Conservation (phyloP, 1,140 invertebrate species). For the Microplitis demolitor region DNA sequence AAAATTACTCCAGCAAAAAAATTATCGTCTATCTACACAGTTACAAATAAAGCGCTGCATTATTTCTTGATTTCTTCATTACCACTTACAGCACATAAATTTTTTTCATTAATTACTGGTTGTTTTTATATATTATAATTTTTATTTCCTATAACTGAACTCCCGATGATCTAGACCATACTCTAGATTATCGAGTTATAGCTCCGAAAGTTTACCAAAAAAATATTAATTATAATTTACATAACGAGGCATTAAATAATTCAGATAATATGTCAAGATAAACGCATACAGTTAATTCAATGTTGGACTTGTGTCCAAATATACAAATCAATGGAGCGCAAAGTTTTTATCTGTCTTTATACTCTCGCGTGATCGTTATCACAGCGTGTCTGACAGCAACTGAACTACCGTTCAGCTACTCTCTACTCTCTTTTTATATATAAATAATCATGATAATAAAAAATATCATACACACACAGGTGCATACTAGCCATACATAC, state of each 20-base stretch:
- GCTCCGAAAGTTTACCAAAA: no score
- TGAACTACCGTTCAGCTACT: conserved; percentile 15
- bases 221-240: neutral
- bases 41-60: no score
- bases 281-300: neutral
- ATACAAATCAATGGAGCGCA: conserved; percentile 15
- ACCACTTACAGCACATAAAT: no score
- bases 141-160: no score
- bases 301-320: conserved; percentile 3
- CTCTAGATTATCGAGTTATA: no score
- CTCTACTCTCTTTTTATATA: no score
- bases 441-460: no score
- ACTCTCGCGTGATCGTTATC: conserved; percentile 8
- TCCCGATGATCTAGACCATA: no score
- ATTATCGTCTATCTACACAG: no score
- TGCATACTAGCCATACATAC: neutral
- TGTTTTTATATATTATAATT: no score
- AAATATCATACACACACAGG: neutral
- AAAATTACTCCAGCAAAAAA: neutral
- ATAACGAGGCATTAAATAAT: neutral
- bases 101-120: no score
- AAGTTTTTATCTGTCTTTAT: conserved; percentile 7
- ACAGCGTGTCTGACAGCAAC: conserved; percentile 8
- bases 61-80: no score
- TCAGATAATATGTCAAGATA: neutral